Percentiles rank a stretch among this genome's conserved stretches.
Conservation (phyloP, 1,140 invertebrate species). For the Drosophila jambulina region DNA sequence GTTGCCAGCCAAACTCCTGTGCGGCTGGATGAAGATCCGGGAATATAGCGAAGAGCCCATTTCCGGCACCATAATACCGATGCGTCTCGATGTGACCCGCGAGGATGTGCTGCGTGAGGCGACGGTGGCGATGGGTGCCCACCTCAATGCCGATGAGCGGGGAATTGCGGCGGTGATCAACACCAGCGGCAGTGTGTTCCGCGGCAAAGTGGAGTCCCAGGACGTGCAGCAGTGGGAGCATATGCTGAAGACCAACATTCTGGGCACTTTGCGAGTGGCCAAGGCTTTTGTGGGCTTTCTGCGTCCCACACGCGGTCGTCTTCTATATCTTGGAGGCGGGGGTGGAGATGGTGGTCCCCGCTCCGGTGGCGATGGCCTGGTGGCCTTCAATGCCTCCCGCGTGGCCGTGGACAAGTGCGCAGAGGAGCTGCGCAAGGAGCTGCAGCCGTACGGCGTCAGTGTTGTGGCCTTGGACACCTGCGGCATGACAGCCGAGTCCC, state of each 20-base stretch:
- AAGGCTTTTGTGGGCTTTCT: constrained; percentile 90
- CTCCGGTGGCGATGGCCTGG: constrained; percentile 86
- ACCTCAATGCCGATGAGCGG: constrained; percentile 92
- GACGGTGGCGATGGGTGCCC: constrained; percentile 90
- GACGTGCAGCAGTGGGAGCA: constrained; percentile 91
- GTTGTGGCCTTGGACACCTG: constrained; percentile 92
- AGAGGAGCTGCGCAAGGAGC: constrained; percentile 89
- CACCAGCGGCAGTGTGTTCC: constrained; percentile 90
- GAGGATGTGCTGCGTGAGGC: constrained; percentile 92
- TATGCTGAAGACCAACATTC: constrained; percentile 90
- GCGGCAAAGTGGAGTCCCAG: constrained; percentile 89
- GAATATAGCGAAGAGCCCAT: constrained; percentile 86
- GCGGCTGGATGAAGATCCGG: constrained; percentile 87
- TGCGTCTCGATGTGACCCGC: constrained; percentile 91
- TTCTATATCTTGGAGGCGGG: constrained; percentile 87
- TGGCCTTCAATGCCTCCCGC: constrained; percentile 89
- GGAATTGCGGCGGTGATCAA: constrained; percentile 93
- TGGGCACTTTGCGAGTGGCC: constrained; percentile 90
- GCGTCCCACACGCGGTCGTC: constrained; percentile 86
- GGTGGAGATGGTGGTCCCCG: constrained; percentile 11
- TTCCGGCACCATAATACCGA: constrained; percentile 87
- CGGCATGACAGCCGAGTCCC: constrained; percentile 88
- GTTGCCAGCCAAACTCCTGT: constrained; percentile 86
- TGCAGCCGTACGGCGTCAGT: constrained; percentile 89
- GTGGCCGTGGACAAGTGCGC: constrained; percentile 91